These are phyloP conservation scores for Hydraecia micacea DNA, from an alignment of 2,888 invertebrate species.

Conservation along the genomic window DNA sequence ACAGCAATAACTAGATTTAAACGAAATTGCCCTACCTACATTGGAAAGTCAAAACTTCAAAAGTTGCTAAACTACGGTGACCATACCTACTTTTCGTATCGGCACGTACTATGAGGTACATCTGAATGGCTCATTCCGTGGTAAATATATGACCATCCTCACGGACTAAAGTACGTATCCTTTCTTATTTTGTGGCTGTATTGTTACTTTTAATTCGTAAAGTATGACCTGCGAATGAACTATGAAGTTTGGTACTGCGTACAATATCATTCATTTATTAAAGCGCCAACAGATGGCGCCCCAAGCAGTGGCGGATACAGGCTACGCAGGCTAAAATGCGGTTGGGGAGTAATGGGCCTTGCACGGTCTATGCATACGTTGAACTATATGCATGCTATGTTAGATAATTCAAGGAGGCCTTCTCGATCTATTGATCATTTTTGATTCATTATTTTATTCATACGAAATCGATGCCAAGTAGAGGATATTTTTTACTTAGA, in stretches of 20 bases:
- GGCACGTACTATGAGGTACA: too few species aligned
- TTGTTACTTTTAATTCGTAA: slow-evolving; percentile 40
- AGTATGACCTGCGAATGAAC: slow-evolving; percentile 27
- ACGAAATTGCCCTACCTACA: background rate
- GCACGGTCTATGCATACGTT: slow-evolving; percentile 36
- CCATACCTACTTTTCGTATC: background rate
- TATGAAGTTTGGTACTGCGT: slow-evolving; percentile 11
- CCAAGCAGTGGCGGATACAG: slow-evolving; percentile 43
- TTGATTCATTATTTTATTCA: background rate
- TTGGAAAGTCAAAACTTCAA: background rate
- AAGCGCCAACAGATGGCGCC: slow-evolving; percentile 23
- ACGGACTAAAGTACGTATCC: background rate
- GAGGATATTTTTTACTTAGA: background rate
- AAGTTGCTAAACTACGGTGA: background rate
- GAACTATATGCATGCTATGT: slow-evolving; percentile 35
- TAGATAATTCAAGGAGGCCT: slow-evolving; percentile 7
- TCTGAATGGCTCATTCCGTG: background rate
- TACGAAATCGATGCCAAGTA: slow-evolving; percentile 23
- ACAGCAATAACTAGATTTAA: background rate
- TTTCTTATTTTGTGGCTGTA: slow-evolving; percentile 49
- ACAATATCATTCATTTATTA: slow-evolving; percentile 19
- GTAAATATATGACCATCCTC: background rate
- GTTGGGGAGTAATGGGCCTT: slow-evolving; percentile 32
- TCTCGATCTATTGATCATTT: slow-evolving; percentile 6
- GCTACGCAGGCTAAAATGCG: slow-evolving; percentile 20